Base-by-base conservation (phyloP, 2,888 invertebrate species). In the Drosophila formosana region DNA sequence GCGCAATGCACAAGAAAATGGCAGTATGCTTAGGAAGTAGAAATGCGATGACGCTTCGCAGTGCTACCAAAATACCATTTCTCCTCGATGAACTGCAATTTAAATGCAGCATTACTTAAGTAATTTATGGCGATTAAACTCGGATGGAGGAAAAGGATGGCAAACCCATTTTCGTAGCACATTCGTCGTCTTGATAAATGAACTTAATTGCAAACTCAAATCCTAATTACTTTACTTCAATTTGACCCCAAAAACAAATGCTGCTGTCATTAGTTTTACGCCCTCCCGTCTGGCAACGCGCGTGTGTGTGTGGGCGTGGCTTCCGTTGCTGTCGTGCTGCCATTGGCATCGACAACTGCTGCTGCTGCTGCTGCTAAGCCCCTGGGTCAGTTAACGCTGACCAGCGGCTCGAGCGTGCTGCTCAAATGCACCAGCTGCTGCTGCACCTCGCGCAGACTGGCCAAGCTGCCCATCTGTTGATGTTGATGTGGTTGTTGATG, bases 321-420 rank as follows among this genome's bases (percentile, higher is more conserved):
- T 80, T 83, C 86, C 70, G 88, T 83, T 60, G 75, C 43, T 66
- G 88, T 88, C 68, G 86, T 85, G 65, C 66, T 65, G 41, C 65
- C 43, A 11, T 55, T 57, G 56, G 66, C 51, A 30, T 65, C 46
- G 47, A 69, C 51, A 65, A 55, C 26, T 64, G 66, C 56, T 18
- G 18, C 18, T 18, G 18, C 18, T 18, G 18, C 18, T 50, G 37
- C 32, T 50, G 37, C 32, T 32, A 66, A 58, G 52, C 76, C 79
- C 87, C 82, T 83, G 80, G 91, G 90, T 91, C 91, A 91, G 87
- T 91, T 91, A 61, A 91, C 90, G 77, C 91, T 91, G 78, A 91
- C 91, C 88, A 91, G 77, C 49, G 90, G 91, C 76, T 91, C 90
- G 71, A 88, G 80, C 52, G 72, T 90, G 80, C 75, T 90, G 76